Percentiles rank a stretch among this genome's conserved stretches.
Conservation (phyloP, 2,888 invertebrate species). For the Merodon equestris region DNA sequence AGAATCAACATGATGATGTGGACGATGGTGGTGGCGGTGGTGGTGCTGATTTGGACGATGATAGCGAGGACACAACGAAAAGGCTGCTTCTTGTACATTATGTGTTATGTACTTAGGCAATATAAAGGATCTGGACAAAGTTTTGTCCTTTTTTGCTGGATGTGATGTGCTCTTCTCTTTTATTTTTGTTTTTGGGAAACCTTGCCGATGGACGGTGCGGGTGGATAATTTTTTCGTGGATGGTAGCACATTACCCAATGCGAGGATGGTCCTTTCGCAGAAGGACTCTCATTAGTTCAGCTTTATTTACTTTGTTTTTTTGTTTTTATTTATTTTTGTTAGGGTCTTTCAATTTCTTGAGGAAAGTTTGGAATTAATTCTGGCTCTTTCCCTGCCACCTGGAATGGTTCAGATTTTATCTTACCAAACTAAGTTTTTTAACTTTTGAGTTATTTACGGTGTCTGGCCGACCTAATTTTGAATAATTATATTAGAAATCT, state of each 20-base stretch:
- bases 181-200: constrained; percentile 22
- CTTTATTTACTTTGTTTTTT: constrained; percentile 56
- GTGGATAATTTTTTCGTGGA: constrained; percentile 31
- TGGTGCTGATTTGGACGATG: constrained; percentile 39
- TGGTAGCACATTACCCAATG: constrained; percentile 53
- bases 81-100: constrained; percentile 64
- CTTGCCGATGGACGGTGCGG: constrained; percentile 24
- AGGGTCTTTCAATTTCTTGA: background rate
- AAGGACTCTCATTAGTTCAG: constrained; percentile 53
- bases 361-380: constrained; percentile 25
- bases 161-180: constrained; percentile 27
- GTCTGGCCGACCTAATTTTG: no score
- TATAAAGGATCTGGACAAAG: constrained; percentile 59
- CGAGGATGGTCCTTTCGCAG: constrained; percentile 50
- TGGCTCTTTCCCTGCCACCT: constrained; percentile 40
- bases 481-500: no score
- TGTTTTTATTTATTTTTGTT: constrained; percentile 12
- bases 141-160: constrained; percentile 62
- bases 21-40: constrained; percentile 15
- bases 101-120: constrained; percentile 67
- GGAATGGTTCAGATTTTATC: no score
- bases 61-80: constrained; percentile 59
- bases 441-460: no score
- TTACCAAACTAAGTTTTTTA: background rate
- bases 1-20: constrained; percentile 29